Evolutionary conservation across 2,888 invertebrate species (phyloP), one percentile per base, ranked within the genome.

Genomic region (Rotaria macrura): DNA sequence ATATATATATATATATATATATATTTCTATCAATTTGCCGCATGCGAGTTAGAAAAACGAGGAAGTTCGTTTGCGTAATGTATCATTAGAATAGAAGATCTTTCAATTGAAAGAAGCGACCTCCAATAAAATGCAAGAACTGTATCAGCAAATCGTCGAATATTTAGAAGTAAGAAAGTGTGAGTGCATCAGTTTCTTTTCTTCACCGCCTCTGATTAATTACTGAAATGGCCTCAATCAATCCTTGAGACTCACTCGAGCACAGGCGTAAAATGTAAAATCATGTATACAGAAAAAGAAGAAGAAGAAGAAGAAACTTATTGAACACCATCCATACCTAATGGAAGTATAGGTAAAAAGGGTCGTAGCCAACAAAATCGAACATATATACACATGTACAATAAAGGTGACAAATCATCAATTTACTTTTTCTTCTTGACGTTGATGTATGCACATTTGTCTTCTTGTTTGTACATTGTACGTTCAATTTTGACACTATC

Each of bases 401-500:
- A n/a, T 65, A 65, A 65, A 65, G 57, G 57, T 65, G 57, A 65
- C 57, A 65, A 65, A 65, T 65, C 57, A 65, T 65, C 34, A 65
- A 65, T 65, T 65, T 65, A 65, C 29, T 14, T 65, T 65, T 65
- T 52, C 23, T 52, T 47, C 12, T 52, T 25, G 29, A 29, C 17
- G 57, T n/a, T 29, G 29, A 65, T 65, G 1, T 65, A 65, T 34
- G 57, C 57, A 29, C 57, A 65, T 65, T 65, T 65, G 57, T 65
- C 29, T 65, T 65, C 57, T 34, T 65, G 57, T 65, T 29, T 65
- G 54, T 55, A n/a, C 20, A 55, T 14, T 55, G n/a, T n/a, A 25
- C 54, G 54, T 55, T 55, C 54, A 55, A n/a, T n/a, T 25, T 55
- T 55, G 54, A 55, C 54, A 54, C 7, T 25, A 55, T 55, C 7